These are phyloP conservation scores for Drosophila hamatofila DNA, from an alignment of 2,888 invertebrate genomes.

Conservation along the genomic window DNA sequence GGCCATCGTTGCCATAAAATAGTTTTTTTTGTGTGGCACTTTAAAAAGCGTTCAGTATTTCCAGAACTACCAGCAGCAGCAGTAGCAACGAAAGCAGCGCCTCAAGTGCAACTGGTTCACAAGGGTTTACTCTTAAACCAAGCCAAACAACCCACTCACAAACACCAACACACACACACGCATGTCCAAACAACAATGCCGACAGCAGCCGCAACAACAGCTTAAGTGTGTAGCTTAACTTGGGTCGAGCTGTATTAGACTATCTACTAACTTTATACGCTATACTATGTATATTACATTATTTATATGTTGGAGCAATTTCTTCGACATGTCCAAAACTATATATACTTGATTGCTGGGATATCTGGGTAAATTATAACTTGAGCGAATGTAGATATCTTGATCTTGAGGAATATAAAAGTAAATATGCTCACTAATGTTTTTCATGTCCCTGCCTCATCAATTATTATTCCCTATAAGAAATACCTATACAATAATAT, in stretches of 20 bases:
- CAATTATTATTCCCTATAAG: too few relatives aligned
- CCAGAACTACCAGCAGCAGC: constrained; percentile 8
- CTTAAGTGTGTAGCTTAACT: constrained; percentile 22
- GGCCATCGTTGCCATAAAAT: constrained; percentile 45
- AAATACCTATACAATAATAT: neutral
- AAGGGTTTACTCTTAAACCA: constrained; percentile 60
- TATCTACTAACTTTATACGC: constrained; percentile 22
- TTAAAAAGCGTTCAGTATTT: constrained; percentile 53
- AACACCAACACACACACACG: constrained; percentile 13
- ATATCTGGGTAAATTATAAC: too few relatives aligned
- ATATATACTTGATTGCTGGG: too few relatives aligned
- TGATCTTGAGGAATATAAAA: too few relatives aligned
- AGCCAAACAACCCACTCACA: constrained; percentile 40
- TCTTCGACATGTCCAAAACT: too few relatives aligned
- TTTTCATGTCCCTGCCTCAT: too few relatives aligned
- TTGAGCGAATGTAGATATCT: too few relatives aligned
- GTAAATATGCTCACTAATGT: too few relatives aligned
- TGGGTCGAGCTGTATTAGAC: neutral
- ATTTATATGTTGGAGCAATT: too few relatives aligned
- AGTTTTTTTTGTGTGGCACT: constrained; percentile 66
- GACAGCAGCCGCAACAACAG: constrained; percentile 50
- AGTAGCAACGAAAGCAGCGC: constrained; percentile 45
- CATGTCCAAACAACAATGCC: constrained; percentile 40
- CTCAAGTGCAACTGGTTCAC: constrained; percentile 75
- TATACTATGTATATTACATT: too few relatives aligned